These are phyloP conservation scores for Microplitis manilae DNA, from an alignment of 2,888 invertebrate species.

Conservation along the genomic window DNA sequence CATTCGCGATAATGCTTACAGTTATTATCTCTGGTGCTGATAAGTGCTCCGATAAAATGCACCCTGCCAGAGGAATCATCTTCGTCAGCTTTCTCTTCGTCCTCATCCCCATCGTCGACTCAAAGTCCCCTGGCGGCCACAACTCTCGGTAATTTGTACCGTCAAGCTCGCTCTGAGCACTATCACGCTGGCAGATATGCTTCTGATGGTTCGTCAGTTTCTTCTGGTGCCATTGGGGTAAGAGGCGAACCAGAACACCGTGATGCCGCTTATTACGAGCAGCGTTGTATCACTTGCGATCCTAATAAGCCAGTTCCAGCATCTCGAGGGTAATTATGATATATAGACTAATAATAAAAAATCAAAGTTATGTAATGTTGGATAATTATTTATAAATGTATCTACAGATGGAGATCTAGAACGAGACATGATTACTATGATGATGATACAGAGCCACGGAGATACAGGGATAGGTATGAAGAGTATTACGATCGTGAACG, in stretches of 20 bases:
- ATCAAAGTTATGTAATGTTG: neutral
- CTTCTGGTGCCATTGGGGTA: constrained; percentile 56
- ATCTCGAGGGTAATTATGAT: constrained; percentile 51
- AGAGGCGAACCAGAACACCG: constrained; percentile 60
- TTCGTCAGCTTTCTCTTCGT: neutral
- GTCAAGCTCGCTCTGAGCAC: constrained; percentile 63
- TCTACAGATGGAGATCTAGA: constrained; percentile 55
- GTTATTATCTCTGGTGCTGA: constrained; percentile 37
- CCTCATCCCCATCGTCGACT: constrained; percentile 29
- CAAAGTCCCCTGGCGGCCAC: constrained; percentile 56
- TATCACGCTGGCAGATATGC: constrained; percentile 59
- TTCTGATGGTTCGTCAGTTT: constrained; percentile 56
- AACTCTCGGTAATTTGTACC: constrained; percentile 61
- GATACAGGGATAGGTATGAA: constrained; percentile 60
- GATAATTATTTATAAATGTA: constrained; percentile 17
- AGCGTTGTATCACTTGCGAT: constrained; percentile 66
- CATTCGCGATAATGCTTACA: constrained; percentile 36
- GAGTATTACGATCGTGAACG: constrained; percentile 54
- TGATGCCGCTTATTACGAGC: constrained; percentile 64
- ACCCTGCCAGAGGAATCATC: constrained; percentile 42
- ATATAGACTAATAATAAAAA: neutral
- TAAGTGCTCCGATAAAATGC: constrained; percentile 32
- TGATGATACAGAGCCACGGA: constrained; percentile 57
- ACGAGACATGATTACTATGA: constrained; percentile 59
- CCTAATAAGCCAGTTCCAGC: constrained; percentile 57